phyloP scores from a whole-genome alignment of 1,140 invertebrate species.

The Ctenoplectra terminalis region DNA sequence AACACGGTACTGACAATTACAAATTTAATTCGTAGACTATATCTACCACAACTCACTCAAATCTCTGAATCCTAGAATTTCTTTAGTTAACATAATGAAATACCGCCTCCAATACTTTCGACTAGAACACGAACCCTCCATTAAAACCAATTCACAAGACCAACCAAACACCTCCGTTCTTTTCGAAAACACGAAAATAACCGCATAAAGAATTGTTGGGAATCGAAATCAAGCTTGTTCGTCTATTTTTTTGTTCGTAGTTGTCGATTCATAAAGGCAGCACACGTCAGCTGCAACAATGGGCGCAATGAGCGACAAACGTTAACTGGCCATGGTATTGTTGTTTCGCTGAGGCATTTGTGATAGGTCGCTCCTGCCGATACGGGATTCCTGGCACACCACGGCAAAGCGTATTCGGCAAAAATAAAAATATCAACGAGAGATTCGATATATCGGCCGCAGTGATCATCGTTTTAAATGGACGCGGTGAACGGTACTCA shows the following conservation, averaged over 20 bases:
- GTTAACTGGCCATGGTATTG: constrained; percentile 1
- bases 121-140: too few relatives aligned
- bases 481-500: background rate
- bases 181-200: background rate
- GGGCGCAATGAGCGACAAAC: background rate
- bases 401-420: background rate
- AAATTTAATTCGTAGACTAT: too few relatives aligned
- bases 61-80: too few relatives aligned
- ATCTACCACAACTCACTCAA: too few relatives aligned
- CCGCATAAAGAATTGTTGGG: background rate
- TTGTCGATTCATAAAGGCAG: background rate
- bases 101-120: too few relatives aligned
- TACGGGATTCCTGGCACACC: too few relatives aligned
- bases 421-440: constrained; percentile 8
- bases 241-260: background rate
- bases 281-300: background rate
- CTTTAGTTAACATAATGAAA: too few relatives aligned
- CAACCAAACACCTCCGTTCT: background rate
- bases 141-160: too few relatives aligned
- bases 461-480: constrained; percentile 13
- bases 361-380: constrained; percentile 5
- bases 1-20: too few relatives aligned
- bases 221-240: background rate
- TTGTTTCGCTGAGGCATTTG: constrained; percentile 1
- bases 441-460: background rate